Percentiles rank a stretch among this genome's conserved stretches.
Evolutionary conservation across 2,113 vertebrate species (phyloP).

Genomic region (Takifugu bimaculatus): DNA sequence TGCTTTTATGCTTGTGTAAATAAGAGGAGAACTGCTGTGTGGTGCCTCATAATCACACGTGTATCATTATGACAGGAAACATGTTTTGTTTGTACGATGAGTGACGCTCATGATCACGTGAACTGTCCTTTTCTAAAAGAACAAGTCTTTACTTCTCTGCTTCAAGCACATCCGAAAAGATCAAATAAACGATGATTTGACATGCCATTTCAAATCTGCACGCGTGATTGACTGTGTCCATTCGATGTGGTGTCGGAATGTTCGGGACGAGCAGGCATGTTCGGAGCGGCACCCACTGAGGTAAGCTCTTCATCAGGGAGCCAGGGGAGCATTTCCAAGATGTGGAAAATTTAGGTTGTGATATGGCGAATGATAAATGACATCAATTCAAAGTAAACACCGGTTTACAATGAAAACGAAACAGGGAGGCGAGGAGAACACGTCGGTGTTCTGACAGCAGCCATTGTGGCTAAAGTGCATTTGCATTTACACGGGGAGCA

Average conservation of each 20-base stretch:
- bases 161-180: slow-evolving; percentile 55
- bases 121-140: slow-evolving; percentile 55
- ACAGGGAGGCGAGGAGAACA: neutral
- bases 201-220: slow-evolving; percentile 8
- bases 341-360: too few relatives aligned
- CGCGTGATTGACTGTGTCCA: slow-evolving; percentile 1
- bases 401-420: too few relatives aligned
- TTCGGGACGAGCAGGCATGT: neutral
- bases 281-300: neutral
- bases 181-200: slow-evolving; percentile 64
- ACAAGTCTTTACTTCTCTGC: slow-evolving; percentile 59
- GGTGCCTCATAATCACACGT: slow-evolving; percentile 47
- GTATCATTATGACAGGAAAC: slow-evolving; percentile 25
- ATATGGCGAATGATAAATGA: too few relatives aligned
- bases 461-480: neutral
- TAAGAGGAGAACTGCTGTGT: slow-evolving; percentile 50
- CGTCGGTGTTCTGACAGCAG: neutral
- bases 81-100: slow-evolving; percentile 52
- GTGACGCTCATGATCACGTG: slow-evolving; percentile 38
- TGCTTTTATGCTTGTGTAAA: slow-evolving; percentile 57
- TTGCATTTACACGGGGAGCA: too few relatives aligned
- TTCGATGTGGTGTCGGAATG: slow-evolving; percentile 12
- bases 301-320: neutral
- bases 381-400: too few relatives aligned
- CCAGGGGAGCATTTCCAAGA: too few relatives aligned